Conservation (phyloP, 1,140 invertebrate species). For the Eurosta solidaginis region DNA sequence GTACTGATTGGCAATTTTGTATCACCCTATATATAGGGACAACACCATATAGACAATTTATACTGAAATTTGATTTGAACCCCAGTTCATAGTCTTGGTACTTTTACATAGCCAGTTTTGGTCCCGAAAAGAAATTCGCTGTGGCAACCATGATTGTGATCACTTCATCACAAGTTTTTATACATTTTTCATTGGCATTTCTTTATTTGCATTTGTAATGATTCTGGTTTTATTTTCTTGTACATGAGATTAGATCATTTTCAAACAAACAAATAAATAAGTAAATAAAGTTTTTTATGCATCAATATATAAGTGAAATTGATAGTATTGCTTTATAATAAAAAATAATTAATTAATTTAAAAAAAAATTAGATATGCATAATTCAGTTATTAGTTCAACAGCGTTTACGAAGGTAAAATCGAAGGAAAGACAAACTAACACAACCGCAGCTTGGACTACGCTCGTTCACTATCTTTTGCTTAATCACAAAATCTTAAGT, state of each 20-base stretch:
- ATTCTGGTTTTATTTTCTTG: neutral
- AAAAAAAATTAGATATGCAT: slow-evolving; percentile 1
- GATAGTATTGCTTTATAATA: too few relatives aligned
- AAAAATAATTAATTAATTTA: too few relatives aligned
- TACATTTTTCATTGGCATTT: neutral
- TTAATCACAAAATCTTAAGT: neutral
- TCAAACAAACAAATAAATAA: neutral
- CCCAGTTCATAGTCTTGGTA: too few relatives aligned
- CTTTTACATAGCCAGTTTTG: too few relatives aligned
- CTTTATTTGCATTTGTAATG: neutral
- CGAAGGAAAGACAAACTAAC: neutral
- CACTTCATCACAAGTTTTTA: neutral
- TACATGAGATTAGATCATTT: neutral
- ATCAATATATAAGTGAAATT: too few relatives aligned
- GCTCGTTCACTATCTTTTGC: neutral
- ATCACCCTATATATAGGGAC: too few relatives aligned
- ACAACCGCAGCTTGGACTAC: neutral
- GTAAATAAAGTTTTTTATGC: too few relatives aligned
- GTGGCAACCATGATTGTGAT: neutral
- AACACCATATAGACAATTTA: too few relatives aligned
- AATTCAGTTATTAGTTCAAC: neutral
- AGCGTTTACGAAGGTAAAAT: neutral
- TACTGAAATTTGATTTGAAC: too few relatives aligned
- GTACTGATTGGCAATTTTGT: too few relatives aligned
- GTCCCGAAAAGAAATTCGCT: neutral